Evolutionary conservation across 2,113 vertebrate species (phyloP).

Genomic region (Camelus dromedarius): DNA sequence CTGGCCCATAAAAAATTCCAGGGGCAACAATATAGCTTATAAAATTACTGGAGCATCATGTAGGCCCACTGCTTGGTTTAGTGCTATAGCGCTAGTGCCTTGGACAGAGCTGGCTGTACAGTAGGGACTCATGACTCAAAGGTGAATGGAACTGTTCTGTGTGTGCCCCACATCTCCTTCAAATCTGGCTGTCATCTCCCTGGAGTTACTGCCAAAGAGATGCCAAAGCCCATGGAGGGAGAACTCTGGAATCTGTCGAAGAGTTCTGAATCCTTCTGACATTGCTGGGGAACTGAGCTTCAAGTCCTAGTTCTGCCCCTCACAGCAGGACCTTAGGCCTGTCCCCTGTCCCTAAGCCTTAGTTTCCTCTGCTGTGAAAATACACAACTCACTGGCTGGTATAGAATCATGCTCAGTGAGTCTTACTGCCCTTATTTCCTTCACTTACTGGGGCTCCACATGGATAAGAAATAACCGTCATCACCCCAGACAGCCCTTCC

Average conservation of each 20-base stretch:
- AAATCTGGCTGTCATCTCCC: neutral
- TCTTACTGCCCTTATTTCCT: neutral
- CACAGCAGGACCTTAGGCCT: no score
- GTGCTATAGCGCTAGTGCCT: neutral
- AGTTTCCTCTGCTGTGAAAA: neutral
- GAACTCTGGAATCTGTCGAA: neutral
- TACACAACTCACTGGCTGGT: accelerated
- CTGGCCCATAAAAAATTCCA: no score
- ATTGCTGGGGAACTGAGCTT: accelerated
- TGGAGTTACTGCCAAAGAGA: neutral
- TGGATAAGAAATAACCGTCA: neutral
- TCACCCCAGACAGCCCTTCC: neutral
- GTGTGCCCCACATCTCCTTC: neutral
- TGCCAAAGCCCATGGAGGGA: no score
- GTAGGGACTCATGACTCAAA: neutral
- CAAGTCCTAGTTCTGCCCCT: neutral
- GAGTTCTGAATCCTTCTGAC: neutral
- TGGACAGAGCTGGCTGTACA: neutral
- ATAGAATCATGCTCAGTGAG: accelerated
- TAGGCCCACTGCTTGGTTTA: neutral
- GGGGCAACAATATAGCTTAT: neutral
- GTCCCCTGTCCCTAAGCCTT: neutral
- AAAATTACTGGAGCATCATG: accelerated
- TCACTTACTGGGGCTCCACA: neutral
- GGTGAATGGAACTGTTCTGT: neutral